Conservation (phyloP, 2,888 invertebrate genomes). For the Netelia melanura region DNA sequence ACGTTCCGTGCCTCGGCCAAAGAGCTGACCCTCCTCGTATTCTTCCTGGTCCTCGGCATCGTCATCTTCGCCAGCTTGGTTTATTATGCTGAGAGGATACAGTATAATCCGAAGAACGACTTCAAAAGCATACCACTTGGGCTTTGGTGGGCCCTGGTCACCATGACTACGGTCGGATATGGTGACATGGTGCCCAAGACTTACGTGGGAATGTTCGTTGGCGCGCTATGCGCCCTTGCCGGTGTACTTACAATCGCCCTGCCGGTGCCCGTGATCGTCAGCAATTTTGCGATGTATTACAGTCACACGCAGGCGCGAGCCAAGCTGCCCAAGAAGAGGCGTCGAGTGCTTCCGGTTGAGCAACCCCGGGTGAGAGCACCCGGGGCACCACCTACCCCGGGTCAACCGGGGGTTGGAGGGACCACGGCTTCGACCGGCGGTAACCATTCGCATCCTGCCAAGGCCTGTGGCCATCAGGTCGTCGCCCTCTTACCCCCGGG, state of each 20-base stretch:
- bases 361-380: constrained; percentile 87
- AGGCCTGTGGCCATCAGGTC: constrained; percentile 75
- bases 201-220: constrained; percentile 99
- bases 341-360: constrained; percentile 98
- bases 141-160: constrained; percentile 99
- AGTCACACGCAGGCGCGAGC: constrained; percentile 98
- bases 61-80: constrained; percentile 98
- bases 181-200: constrained; percentile 99
- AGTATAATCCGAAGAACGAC: constrained; percentile 97
- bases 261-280: constrained; percentile 99
- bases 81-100: constrained; percentile 98
- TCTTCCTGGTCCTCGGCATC: constrained; percentile 98
- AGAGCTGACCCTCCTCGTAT: constrained; percentile 97
- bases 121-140: constrained; percentile 99
- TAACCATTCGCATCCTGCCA: constrained; percentile 70
- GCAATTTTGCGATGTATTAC: constrained; percentile 99
- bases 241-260: constrained; percentile 99
- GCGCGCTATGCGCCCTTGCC: constrained; percentile 98
- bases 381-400: constrained; percentile 81
- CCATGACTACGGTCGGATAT: constrained; percentile 99
- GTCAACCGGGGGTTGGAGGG: constrained; percentile 81
- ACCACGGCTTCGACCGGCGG: constrained; percentile 78
- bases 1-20: constrained; percentile 98
- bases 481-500: constrained; percentile 72
- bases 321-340: constrained; percentile 98